These are phyloP conservation scores for Xestia c-nigrum DNA, from an alignment of 2,888 invertebrate species.

Conservation along the genomic window DNA sequence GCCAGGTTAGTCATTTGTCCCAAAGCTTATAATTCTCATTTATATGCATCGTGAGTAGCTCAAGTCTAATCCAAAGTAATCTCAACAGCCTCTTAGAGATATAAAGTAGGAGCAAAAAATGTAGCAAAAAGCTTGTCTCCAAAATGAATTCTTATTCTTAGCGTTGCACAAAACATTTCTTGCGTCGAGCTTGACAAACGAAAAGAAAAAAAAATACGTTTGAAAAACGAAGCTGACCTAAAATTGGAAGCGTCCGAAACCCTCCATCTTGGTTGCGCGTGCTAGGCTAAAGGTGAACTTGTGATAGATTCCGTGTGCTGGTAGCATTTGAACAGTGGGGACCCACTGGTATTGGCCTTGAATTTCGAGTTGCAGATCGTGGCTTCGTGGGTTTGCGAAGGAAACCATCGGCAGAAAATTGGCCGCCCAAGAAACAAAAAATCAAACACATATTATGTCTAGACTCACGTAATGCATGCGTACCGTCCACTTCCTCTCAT, in stretches of 20 bases:
- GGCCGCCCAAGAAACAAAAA: background rate
- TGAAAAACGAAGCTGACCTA: slow-evolving; percentile 29
- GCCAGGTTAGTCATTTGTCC: background rate
- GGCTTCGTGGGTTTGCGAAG: background rate
- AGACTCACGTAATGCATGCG: background rate
- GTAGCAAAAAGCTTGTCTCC: slow-evolving; percentile 31
- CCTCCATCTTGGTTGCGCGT: slow-evolving; percentile 16
- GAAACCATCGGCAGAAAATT: background rate
- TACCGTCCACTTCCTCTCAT: background rate
- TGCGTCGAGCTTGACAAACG: background rate
- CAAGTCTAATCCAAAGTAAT: slow-evolving; percentile 14
- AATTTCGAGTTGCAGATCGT: background rate
- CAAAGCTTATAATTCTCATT: slow-evolving; percentile 7
- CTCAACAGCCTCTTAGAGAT: slow-evolving; percentile 4
- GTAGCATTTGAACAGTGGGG: background rate
- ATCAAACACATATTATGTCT: background rate
- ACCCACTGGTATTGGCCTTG: background rate
- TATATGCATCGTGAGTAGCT: slow-evolving; percentile 17
- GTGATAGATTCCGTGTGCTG: slow-evolving; percentile 7
- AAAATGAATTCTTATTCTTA: slow-evolving; percentile 17
- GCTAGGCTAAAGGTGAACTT: slow-evolving; percentile 17
- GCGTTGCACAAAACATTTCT: slow-evolving; percentile 24
- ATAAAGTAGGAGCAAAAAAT: slow-evolving; percentile 29
- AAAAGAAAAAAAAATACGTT: slow-evolving; percentile 16
- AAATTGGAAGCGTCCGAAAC: slow-evolving; percentile 9